A percentile compares a stretch with the other conserved stretches of the same genome.
phyloP scores from a whole-genome alignment of 2,888 invertebrate species.

The Ephialtes manifestator region DNA sequence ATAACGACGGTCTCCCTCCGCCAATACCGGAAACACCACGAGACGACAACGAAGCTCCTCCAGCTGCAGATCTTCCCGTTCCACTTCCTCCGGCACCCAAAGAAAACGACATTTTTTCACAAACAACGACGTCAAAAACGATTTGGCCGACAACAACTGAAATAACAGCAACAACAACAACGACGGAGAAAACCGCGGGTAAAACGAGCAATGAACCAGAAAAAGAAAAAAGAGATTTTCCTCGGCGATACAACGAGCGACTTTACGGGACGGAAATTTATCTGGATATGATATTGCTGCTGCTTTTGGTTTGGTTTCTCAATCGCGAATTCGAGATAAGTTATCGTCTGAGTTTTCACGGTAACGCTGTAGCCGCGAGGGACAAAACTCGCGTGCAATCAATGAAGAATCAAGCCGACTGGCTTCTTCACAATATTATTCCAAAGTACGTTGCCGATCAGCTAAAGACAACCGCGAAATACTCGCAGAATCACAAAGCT shows the following conservation, averaged over 20 bases:
- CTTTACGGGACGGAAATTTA: slow-evolving; percentile 91
- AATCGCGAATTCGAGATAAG: slow-evolving; percentile 98
- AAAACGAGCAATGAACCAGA: neutral
- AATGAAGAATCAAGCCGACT: slow-evolving; percentile 98
- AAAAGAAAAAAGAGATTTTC: slow-evolving; percentile 5
- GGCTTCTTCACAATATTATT: slow-evolving; percentile 98
- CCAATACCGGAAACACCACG: neutral
- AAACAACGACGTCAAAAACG: neutral
- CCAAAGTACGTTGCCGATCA: slow-evolving; percentile 98
- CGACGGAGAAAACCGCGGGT: neutral
- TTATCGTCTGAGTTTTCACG: slow-evolving; percentile 96
- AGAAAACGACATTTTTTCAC: slow-evolving; percentile 10
- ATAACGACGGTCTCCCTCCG: neutral
- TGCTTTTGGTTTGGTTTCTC: slow-evolving; percentile 96
- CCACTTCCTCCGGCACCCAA: slow-evolving; percentile 15
- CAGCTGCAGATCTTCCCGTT: neutral
- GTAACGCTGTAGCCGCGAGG: slow-evolving; percentile 95
- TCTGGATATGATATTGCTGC: slow-evolving; percentile 92
- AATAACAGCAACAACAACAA: neutral
- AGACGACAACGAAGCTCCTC: neutral
- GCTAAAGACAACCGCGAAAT: slow-evolving; percentile 96
- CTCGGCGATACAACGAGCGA: slow-evolving; percentile 77
- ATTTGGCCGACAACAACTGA: neutral
- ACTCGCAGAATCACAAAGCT: slow-evolving; percentile 97
- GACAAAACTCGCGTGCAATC: slow-evolving; percentile 96